Evolutionary conservation across 2,888 invertebrate genomes (phyloP), one percentile per base, ranked within the genome.

Genomic region (Agrilus cyanescens): DNA sequence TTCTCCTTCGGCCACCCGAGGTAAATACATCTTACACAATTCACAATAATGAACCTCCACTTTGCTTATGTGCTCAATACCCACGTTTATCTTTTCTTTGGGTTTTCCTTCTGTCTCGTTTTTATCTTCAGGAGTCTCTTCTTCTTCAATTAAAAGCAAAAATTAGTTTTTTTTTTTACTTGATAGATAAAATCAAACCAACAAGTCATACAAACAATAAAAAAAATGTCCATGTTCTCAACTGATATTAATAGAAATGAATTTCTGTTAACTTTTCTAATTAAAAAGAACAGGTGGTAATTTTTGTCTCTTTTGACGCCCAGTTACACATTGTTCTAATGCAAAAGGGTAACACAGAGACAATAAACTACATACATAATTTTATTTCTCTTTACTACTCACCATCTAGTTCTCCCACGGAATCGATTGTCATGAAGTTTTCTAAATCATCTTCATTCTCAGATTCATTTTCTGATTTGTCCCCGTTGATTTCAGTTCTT

Each of bases 381-480:
- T 25, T 25, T 25, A 25, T 25, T 25, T 25, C 10, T 10, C 4
- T 16, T 31, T 29, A 14, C 20, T 53, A 57, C 62, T 68, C 68
- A 78, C 80, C 83, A 66, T 86, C 86, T 16, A 84, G 83, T 65
- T 86, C 86, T 6, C 88, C 88, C 25, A 88, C 85, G 3, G 88
- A 87, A 65, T 89, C 88, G n/a, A 89, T 75, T 1, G 88, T 87
- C 73, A 86, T 83, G 59, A 87, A 88, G 59, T 86, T 85, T 51
- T 86, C 86, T 50, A 88, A 70, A 67, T 85, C 83, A 53, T 82
- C 82, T 15, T 79, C 83, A 46, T 73, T 74, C 41, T 74, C 82
- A 12, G 73, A 73, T 13, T 73, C 78, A 35, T 75, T 76, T 1
- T 62, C 65, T 37, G 54, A 50, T 46, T 57, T 57, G 57, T 63